Conservation (phyloP, 2,888 invertebrate genomes). For the Chrysomela aeneicollis region DNA sequence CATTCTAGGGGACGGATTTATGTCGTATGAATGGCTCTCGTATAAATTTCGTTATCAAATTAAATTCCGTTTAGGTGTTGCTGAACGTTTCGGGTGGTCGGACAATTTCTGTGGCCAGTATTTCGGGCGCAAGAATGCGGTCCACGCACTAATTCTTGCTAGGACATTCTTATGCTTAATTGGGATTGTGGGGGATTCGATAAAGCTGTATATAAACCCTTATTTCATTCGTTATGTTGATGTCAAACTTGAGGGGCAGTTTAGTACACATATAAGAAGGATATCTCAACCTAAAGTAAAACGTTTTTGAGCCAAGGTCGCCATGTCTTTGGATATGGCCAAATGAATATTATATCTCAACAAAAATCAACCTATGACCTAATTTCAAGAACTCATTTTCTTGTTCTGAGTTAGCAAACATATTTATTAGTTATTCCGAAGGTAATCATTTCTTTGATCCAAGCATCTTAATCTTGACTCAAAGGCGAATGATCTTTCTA, state of each 20-base stretch:
- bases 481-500: too few relatives aligned
- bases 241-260: background rate
- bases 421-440: too few relatives aligned
- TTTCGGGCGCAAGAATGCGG: background rate
- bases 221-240: background rate
- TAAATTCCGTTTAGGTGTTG: constrained; percentile 1
- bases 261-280: too few relatives aligned
- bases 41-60: constrained; percentile 6
- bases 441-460: too few relatives aligned
- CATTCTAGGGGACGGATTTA: background rate
- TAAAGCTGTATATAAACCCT: background rate
- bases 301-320: too few relatives aligned
- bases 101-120: background rate
- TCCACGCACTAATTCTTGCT: background rate
- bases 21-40: background rate
- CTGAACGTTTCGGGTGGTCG: background rate
- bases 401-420: too few relatives aligned
- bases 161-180: background rate
- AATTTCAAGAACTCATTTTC: too few relatives aligned
- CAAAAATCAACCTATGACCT: too few relatives aligned
- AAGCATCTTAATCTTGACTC: too few relatives aligned
- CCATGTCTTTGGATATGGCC: too few relatives aligned
- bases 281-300: too few relatives aligned
- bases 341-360: too few relatives aligned
- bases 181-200: background rate